Percentiles rank a stretch among this genome's conserved stretches.
Evolutionary conservation across 1,140 invertebrate genomes (phyloP).

Genomic region (Microvelia longipes): DNA sequence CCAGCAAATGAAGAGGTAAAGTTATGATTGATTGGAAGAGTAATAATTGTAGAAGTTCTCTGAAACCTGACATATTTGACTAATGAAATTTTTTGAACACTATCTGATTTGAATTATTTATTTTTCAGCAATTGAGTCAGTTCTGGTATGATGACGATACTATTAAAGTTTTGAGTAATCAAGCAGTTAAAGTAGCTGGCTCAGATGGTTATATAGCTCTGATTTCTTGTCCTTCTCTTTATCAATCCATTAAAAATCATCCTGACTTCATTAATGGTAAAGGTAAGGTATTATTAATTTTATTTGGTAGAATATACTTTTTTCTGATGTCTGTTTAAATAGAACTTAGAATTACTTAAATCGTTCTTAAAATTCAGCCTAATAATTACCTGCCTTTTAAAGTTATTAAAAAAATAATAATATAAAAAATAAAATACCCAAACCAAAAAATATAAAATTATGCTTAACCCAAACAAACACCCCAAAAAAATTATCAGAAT

Average conservation of each 20-base stretch:
- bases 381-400: too few relatives aligned
- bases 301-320: too few relatives aligned
- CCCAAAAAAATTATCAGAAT: too few relatives aligned
- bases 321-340: too few relatives aligned
- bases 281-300: slow-evolving; percentile 12
- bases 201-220: slow-evolving; percentile 54
- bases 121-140: slow-evolving; percentile 81
- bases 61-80: not conserved
- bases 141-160: slow-evolving; percentile 87
- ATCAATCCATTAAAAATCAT: slow-evolving; percentile 42
- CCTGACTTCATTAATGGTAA: not conserved
- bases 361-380: too few relatives aligned
- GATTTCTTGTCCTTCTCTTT: slow-evolving; percentile 79
- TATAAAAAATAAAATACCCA: too few relatives aligned
- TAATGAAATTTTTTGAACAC: not conserved
- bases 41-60: not conserved
- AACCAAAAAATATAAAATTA: too few relatives aligned
- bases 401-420: too few relatives aligned
- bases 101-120: slow-evolving; percentile 7
- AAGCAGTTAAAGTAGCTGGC: slow-evolving; percentile 38
- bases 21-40: too few relatives aligned
- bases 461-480: too few relatives aligned
- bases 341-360: too few relatives aligned
- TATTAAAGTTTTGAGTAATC: slow-evolving; percentile 45
- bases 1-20: too few relatives aligned